phyloP scores from a whole-genome alignment of 2,888 invertebrate species.

The Bibio marci region DNA sequence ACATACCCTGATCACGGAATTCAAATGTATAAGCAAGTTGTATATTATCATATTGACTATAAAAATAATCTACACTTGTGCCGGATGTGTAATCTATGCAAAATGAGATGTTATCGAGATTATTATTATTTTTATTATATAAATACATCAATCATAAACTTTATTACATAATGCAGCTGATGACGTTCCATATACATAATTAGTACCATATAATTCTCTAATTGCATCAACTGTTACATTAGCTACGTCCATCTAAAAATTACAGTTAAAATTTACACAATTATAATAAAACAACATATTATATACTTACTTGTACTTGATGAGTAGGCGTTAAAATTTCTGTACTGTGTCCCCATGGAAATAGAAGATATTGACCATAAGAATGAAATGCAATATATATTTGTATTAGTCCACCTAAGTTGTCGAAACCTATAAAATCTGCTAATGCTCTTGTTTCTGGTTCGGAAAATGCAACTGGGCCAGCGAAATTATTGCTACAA shows the following conservation, averaged over 20 bases:
- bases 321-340: constrained; percentile 30
- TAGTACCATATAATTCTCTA: constrained; percentile 37
- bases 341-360: constrained; percentile 38
- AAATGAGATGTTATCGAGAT: background rate
- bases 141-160: no score
- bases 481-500: constrained; percentile 31
- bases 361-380: constrained; percentile 41
- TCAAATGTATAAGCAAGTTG: constrained; percentile 52
- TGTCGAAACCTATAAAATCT: constrained; percentile 30
- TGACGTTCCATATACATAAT: constrained; percentile 42
- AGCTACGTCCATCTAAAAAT: constrained; percentile 24
- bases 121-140: constrained; percentile 4
- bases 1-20: constrained; percentile 45
- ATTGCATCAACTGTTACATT: constrained; percentile 23
- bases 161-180: constrained; percentile 36
- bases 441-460: constrained; percentile 33
- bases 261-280: background rate
- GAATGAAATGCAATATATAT: constrained; percentile 44
- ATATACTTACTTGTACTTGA: constrained; percentile 14
- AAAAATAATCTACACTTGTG: constrained; percentile 57
- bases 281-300: no score
- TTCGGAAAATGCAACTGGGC: constrained; percentile 37
- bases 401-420: constrained; percentile 26
- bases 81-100: constrained; percentile 45
- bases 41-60: constrained; percentile 42